Evolutionary conservation across 1,140 invertebrate genomes (phyloP).

Genomic region (Drosophila kurseongensis): DNA sequence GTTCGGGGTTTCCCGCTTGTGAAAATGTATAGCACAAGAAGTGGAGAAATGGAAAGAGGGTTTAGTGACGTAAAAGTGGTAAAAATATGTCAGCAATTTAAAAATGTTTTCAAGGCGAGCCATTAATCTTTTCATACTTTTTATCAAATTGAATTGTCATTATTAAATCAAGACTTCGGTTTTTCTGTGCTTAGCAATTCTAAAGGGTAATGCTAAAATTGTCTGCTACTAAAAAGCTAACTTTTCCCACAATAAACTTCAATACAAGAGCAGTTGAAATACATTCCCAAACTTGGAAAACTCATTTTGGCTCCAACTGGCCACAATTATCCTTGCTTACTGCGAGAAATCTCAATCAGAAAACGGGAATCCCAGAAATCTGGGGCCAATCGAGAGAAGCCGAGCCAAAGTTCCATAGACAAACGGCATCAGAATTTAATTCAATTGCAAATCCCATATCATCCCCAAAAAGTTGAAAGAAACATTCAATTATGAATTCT

Average conservation of each 20-base stretch:
- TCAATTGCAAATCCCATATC: slow-evolving; percentile 59
- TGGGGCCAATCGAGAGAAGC: slow-evolving; percentile 11
- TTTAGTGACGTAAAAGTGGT: neutral
- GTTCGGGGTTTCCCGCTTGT: neutral
- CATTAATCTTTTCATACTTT: too few relatives aligned
- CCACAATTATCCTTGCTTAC: slow-evolving; percentile 27
- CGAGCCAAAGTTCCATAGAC: slow-evolving; percentile 39
- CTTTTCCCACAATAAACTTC: neutral
- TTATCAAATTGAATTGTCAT: too few relatives aligned
- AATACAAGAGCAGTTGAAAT: neutral
- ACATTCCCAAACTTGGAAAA: neutral
- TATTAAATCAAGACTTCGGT: too few relatives aligned
- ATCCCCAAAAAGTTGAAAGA: slow-evolving; percentile 43
- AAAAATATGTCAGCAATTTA: too few relatives aligned
- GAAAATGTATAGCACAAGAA: neutral
- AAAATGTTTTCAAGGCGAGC: neutral
- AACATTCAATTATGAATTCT: slow-evolving; percentile 61
- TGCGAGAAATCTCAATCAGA: slow-evolving; percentile 28
- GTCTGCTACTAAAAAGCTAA: neutral
- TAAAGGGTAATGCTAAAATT: neutral
- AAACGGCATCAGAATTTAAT: slow-evolving; percentile 56
- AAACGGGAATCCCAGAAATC: slow-evolving; percentile 2
- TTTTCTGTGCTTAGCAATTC: too few relatives aligned
- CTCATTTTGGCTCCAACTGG: slow-evolving; percentile 3
- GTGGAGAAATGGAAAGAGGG: neutral